Conservation (phyloP, 2,888 invertebrate genomes). For the Stenichneumon culpator region DNA sequence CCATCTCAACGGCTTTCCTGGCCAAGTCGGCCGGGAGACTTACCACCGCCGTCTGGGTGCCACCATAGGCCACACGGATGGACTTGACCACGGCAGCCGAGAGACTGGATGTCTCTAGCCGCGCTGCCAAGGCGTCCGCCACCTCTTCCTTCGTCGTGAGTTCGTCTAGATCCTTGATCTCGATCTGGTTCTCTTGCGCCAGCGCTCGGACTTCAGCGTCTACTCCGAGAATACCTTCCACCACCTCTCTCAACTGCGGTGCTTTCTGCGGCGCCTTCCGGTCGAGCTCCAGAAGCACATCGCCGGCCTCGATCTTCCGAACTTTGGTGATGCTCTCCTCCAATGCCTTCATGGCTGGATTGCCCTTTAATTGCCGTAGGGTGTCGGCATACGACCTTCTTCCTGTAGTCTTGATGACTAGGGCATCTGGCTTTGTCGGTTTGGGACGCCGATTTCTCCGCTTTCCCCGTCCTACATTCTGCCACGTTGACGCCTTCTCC, state of each 20-base stretch:
- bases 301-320: constrained; percentile 12
- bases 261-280: not conserved
- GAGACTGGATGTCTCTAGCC: not conserved
- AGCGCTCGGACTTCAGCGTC: too few species aligned
- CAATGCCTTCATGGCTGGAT: not conserved
- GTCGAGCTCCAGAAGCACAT: constrained; percentile 24
- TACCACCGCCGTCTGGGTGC: constrained; percentile 57
- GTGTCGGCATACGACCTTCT: constrained; percentile 3
- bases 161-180: too few species aligned
- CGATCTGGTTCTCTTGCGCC: too few species aligned
- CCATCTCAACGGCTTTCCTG: not conserved
- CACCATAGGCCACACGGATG: constrained; percentile 49
- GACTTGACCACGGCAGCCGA: constrained; percentile 13
- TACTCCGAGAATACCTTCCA: not conserved
- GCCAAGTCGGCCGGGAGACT: constrained; percentile 46
- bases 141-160: constrained; percentile 47
- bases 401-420: not conserved
- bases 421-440: too few species aligned
- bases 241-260: not conserved
- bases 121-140: constrained; percentile 6
- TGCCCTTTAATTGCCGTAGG: not conserved
- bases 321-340: not conserved
- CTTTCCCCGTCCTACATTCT: too few species aligned
- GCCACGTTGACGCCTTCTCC: too few species aligned
- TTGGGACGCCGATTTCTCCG: too few species aligned